Conservation (phyloP, 2,888 invertebrate genomes). For the Temnothorax ravouxi region DNA sequence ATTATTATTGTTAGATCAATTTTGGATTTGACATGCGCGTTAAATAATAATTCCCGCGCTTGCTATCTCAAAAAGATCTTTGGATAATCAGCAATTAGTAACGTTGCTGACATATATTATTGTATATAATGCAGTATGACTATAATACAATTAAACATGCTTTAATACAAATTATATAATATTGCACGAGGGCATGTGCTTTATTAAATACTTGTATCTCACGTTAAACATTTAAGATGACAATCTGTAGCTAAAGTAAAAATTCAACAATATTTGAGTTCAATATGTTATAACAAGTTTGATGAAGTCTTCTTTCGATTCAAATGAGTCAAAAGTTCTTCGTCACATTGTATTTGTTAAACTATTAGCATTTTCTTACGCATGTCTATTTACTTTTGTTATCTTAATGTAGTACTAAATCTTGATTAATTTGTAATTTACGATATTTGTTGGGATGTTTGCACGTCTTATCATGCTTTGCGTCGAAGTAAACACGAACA, state of each 20-base stretch:
- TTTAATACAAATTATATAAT: conserved; percentile 15
- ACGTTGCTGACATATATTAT: not conserved
- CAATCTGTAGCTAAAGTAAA: not conserved
- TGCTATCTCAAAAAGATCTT: conserved; percentile 9
- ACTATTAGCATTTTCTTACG: not conserved
- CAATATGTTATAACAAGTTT: not conserved
- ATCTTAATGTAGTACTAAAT: not conserved
- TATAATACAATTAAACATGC: not conserved
- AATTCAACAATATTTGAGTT: not conserved
- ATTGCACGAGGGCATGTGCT: not conserved
- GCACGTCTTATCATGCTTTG: conserved; percentile 1
- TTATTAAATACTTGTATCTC: not conserved
- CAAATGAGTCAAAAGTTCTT: not conserved
- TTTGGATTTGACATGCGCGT: conserved; percentile 20
- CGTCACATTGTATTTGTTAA: not conserved
- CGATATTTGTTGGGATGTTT: not conserved
- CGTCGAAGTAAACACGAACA: not conserved
- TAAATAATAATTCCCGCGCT: conserved; percentile 6
- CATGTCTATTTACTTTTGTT: not conserved
- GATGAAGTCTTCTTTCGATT: not conserved
- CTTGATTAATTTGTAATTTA: conserved; percentile 22
- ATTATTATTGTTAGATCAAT: conserved; percentile 39
- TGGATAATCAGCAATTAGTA: conserved; percentile 30
- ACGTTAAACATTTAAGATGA: not conserved
- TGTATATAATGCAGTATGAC: not conserved